Conservation (phyloP, 2,888 invertebrate genomes). For the Eledona agricola region DNA sequence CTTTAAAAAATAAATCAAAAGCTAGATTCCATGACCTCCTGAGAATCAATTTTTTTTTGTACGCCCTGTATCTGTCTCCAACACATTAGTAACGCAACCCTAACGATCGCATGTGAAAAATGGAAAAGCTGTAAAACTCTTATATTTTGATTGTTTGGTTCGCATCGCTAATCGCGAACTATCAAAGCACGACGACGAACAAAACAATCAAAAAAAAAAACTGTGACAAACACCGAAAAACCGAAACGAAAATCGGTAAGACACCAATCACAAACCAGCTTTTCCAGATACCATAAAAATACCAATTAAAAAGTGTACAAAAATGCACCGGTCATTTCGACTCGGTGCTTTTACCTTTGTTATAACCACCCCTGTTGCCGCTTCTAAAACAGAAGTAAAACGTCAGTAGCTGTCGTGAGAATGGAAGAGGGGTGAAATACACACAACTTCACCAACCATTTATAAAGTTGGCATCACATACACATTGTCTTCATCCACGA, state of each 20-base stretch:
- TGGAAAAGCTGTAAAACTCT: constrained; percentile 38
- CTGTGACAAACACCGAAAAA: constrained; percentile 4
- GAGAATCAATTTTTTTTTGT: too few species aligned
- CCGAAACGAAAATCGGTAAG: background rate
- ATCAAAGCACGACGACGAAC: constrained; percentile 14
- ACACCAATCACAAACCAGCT: constrained; percentile 41
- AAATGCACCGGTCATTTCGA: constrained; percentile 76
- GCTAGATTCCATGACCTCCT: too few species aligned
- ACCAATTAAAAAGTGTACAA: constrained; percentile 60
- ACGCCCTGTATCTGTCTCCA: too few species aligned
- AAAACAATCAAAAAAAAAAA: constrained; percentile 19
- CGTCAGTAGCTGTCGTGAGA: constrained; percentile 72
- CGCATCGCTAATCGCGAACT: constrained; percentile 26
- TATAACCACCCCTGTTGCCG: constrained; percentile 96
- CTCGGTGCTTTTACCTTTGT: constrained; percentile 94
- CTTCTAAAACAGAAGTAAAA: constrained; percentile 88
- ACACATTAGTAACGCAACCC: constrained; percentile 25
- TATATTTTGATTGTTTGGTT: constrained; percentile 39
- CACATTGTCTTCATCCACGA: constrained; percentile 35
- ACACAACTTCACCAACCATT: constrained; percentile 45
- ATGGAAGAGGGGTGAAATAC: constrained; percentile 62
- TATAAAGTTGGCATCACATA: constrained; percentile 33
- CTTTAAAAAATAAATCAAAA: too few species aligned
- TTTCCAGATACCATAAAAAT: constrained; percentile 45
- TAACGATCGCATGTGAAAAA: constrained; percentile 27